Evolutionary conservation across 2,888 invertebrate species (phyloP).

Genomic region (Parapristionchus giblindavisi): DNA sequence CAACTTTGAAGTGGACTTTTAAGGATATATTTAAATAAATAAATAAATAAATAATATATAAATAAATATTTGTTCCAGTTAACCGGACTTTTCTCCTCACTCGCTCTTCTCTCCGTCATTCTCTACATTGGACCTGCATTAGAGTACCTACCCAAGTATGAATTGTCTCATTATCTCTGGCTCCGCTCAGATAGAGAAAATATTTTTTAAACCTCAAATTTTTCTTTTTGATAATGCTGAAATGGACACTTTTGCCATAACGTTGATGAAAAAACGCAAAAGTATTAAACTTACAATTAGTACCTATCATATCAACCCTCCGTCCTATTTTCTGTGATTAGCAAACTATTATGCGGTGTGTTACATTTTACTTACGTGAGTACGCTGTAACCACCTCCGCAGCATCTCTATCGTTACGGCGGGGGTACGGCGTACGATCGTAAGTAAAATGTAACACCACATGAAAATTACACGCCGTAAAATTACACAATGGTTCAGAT

Average conservation of each 20-base stretch:
- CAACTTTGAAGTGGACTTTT: neutral
- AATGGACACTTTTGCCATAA: no score
- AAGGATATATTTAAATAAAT: neutral
- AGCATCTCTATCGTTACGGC: no score
- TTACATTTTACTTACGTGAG: no score
- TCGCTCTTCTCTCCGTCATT: slow-evolving; percentile 64
- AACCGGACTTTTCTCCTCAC: slow-evolving; percentile 64
- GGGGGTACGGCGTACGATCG: no score
- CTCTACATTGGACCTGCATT: slow-evolving; percentile 65
- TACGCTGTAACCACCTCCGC: no score
- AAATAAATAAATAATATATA: neutral
- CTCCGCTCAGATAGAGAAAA: neutral
- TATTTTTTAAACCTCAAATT: neutral
- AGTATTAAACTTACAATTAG: no score
- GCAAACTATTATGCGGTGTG: no score
- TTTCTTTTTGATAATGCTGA: slow-evolving; percentile 20
- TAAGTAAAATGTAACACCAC: no score
- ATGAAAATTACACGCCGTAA: no score
- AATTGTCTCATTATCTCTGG: neutral
- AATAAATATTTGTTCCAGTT: slow-evolving; percentile 45
- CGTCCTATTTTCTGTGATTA: no score
- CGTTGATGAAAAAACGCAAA: no score
- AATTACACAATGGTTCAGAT: slow-evolving; percentile 43
- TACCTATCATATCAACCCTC: no score
- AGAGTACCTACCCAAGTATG: slow-evolving; percentile 63